Evolutionary conservation across 1,140 invertebrate species (phyloP).

Genomic region (Bathynomus jamesi): DNA sequence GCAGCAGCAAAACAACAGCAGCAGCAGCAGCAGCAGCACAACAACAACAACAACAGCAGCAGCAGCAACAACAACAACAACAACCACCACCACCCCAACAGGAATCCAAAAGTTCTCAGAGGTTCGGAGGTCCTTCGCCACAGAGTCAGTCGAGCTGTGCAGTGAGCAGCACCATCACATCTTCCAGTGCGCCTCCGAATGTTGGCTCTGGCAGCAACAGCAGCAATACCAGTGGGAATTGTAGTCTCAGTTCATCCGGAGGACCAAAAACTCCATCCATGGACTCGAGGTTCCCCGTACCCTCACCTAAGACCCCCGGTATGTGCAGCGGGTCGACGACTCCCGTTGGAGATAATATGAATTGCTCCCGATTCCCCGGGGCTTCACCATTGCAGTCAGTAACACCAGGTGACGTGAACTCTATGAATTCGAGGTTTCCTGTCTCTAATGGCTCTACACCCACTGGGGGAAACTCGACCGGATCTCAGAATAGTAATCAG

Average conservation of each 20-base stretch:
- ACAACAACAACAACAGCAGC: no score
- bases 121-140: slow-evolving; percentile 13
- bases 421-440: slow-evolving; percentile 32
- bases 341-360: slow-evolving; percentile 35
- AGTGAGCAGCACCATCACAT: background rate
- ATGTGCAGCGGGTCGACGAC: slow-evolving; percentile 50
- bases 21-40: no score
- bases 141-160: background rate
- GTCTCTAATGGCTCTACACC: slow-evolving; percentile 7
- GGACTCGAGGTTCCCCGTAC: slow-evolving; percentile 58
- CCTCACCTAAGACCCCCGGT: slow-evolving; percentile 69
- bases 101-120: background rate
- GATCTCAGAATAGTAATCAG: slow-evolving; percentile 1
- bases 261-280: slow-evolving; percentile 32
- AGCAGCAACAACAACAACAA: no score
- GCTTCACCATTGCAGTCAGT: slow-evolving; percentile 28
- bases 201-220: slow-evolving; percentile 23
- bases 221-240: slow-evolving; percentile 19
- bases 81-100: slow-evolving; percentile 23
- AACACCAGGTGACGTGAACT: slow-evolving; percentile 32
- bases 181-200: slow-evolving; percentile 20
- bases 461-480: background rate
- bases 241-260: slow-evolving; percentile 23
- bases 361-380: slow-evolving; percentile 67
- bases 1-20: no score